Evolutionary conservation across 92 coral and sea anemone species (phyloP).

Genomic region (Ricordea florida): DNA sequence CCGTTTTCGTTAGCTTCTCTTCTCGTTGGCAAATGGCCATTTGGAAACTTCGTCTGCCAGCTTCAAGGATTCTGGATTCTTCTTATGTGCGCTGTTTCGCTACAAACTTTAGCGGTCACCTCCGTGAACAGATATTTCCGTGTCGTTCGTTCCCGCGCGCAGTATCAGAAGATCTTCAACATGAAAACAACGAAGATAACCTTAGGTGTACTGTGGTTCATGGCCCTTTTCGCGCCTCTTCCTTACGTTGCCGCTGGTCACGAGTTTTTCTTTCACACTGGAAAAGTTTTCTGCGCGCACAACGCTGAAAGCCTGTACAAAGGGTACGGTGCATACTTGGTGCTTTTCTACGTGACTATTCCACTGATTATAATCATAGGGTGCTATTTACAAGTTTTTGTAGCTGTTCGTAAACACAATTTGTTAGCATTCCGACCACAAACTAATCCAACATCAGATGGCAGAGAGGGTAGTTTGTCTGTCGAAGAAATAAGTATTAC

Average conservation of each 20-base stretch:
- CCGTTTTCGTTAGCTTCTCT: slow-evolving; percentile 55
- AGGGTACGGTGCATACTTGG: slow-evolving; percentile 79
- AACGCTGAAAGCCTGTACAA: slow-evolving; percentile 49
- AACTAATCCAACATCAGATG: background rate
- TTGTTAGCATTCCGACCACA: background rate
- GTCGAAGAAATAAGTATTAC: slow-evolving; percentile 73
- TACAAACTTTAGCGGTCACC: slow-evolving; percentile 80
- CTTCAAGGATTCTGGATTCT: slow-evolving; percentile 75
- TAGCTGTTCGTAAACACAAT: slow-evolving; percentile 72
- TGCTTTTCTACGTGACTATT: slow-evolving; percentile 58
- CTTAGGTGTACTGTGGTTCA: slow-evolving; percentile 56
- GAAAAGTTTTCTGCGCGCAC: slow-evolving; percentile 72
- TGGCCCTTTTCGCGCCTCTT: slow-evolving; percentile 77
- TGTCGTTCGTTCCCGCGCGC: slow-evolving; percentile 57
- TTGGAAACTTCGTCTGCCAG: slow-evolving; percentile 56
- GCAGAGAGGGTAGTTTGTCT: slow-evolving; percentile 1
- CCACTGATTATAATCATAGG: slow-evolving; percentile 58
- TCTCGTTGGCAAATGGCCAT: slow-evolving; percentile 61
- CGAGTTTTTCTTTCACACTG: slow-evolving; percentile 74
- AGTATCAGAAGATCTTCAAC: slow-evolving; percentile 64
- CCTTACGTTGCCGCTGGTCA: slow-evolving; percentile 68
- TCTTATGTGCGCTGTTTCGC: slow-evolving; percentile 70
- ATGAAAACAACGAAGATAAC: slow-evolving; percentile 66
- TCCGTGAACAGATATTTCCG: slow-evolving; percentile 74
- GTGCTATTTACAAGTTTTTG: slow-evolving; percentile 61